Conservation (phyloP, 2,113 vertebrate species). For the Corythoichthys haematopterus region DNA sequence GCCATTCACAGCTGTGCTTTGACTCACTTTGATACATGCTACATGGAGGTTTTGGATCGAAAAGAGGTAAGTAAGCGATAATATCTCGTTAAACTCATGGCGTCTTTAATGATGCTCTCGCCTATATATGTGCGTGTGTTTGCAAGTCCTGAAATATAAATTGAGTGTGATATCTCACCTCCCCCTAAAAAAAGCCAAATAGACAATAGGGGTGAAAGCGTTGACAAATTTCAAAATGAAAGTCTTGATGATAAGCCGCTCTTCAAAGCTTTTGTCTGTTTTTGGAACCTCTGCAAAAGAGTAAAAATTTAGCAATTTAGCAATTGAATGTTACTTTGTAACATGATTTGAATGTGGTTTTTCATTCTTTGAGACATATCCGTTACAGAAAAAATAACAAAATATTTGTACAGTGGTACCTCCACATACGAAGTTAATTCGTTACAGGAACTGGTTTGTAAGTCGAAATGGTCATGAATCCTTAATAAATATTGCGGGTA, state of each 20-base stretch:
- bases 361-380: not conserved
- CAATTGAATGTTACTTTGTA: not conserved
- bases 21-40: too few relatives aligned
- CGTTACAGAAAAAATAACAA: not conserved
- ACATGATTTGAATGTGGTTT: not conserved
- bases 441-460: too few relatives aligned
- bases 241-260: conserved; percentile 91
- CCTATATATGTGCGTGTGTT: too few relatives aligned
- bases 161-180: conserved; percentile 64
- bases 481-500: too few relatives aligned
- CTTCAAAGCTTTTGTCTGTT: conserved; percentile 94
- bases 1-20: too few relatives aligned
- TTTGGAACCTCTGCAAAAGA: conserved; percentile 89
- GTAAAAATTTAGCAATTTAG: too few relatives aligned
- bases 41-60: too few relatives aligned
- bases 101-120: too few relatives aligned
- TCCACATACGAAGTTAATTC: too few relatives aligned
- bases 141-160: not conserved
- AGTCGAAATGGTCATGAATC: too few relatives aligned
- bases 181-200: conserved; percentile 97
- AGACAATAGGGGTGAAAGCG: conserved; percentile 95
- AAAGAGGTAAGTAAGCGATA: too few relatives aligned
- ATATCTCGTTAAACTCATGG: too few relatives aligned
- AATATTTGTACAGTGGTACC: not conserved
- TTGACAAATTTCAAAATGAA: conserved; percentile 96